Conservation (phyloP, 2,113 vertebrate species). For the Pseudorasbora parva region DNA sequence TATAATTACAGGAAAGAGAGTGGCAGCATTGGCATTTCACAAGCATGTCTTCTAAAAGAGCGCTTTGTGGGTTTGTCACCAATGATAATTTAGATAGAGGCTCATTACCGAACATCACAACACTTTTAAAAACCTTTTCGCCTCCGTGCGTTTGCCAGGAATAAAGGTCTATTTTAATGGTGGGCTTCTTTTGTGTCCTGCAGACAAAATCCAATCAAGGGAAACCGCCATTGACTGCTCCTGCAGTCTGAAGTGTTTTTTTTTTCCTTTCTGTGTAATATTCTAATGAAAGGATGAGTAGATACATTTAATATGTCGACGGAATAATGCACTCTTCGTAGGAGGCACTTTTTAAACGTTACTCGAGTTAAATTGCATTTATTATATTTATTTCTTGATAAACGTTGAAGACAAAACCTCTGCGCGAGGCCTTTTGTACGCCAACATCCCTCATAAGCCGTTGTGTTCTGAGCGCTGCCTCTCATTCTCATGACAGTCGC, state of each 20-base stretch:
- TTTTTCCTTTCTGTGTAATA: conserved; percentile 6
- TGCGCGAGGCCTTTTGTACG: conserved; percentile 62
- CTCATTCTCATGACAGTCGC: conserved; percentile 44
- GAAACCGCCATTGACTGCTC: conserved; percentile 91
- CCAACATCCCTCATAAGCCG: conserved; percentile 69
- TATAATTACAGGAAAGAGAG: conserved; percentile 99
- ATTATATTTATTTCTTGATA: conserved; percentile 80
- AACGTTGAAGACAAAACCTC: conserved; percentile 80
- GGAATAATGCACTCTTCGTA: conserved; percentile 82
- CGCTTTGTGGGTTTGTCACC: conserved; percentile 99
- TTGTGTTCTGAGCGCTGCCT: conserved; percentile 26
- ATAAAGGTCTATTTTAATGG: conserved; percentile 99
- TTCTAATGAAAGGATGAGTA: conserved; percentile 92
- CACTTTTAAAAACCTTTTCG: conserved; percentile 96
- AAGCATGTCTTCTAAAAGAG: conserved; percentile 98
- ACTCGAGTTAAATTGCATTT: conserved; percentile 84
- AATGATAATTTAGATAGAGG: conserved; percentile 99
- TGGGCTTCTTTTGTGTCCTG: conserved; percentile 96
- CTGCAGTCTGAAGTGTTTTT: conserved; percentile 87
- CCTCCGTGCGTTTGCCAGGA: conserved; percentile 81
- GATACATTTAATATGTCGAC: conserved; percentile 91
- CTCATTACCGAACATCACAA: conserved; percentile 99
- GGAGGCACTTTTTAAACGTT: conserved; percentile 85
- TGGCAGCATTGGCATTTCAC: conserved; percentile 99
- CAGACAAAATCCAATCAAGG: conserved; percentile 99